These are phyloP conservation scores for Oscheius onirici DNA, from an alignment of 2,888 invertebrate genomes.

Conservation along the genomic window DNA sequence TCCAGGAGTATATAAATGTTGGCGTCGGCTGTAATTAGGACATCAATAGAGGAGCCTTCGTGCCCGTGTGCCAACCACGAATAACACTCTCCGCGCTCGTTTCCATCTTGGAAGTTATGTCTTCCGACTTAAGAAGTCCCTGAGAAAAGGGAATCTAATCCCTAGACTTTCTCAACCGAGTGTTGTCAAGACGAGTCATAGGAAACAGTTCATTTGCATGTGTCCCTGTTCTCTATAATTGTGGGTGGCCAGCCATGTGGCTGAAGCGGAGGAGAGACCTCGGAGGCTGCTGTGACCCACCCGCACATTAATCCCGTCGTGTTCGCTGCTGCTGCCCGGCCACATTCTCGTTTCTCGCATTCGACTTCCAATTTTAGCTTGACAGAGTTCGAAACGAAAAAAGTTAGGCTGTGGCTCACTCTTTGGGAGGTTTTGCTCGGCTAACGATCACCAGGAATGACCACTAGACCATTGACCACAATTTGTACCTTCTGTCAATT, in stretches of 20 bases:
- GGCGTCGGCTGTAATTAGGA: constrained; percentile 30
- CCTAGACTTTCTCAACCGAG: too few species aligned
- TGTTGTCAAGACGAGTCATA: too few species aligned
- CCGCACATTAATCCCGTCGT: constrained; percentile 28
- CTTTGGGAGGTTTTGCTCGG: too few species aligned
- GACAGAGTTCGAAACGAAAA: too few species aligned
- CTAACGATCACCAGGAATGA: too few species aligned
- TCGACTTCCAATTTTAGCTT: too few species aligned
- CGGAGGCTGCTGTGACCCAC: constrained; percentile 15
- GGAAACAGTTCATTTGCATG: too few species aligned
- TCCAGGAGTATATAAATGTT: constrained; percentile 23
- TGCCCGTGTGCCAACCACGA: neutral
- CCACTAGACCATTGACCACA: too few species aligned
- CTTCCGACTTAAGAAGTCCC: too few species aligned
- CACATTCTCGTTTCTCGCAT: neutral
- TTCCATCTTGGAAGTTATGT: neutral
- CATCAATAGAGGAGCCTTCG: constrained; percentile 26
- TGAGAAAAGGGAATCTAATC: too few species aligned
- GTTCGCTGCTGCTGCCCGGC: constrained; percentile 12
- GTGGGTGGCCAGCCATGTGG: constrained; percentile 16
- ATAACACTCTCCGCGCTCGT: neutral
- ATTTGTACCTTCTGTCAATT: too few species aligned
- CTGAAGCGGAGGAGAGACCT: constrained; percentile 11
- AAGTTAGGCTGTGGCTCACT: too few species aligned
- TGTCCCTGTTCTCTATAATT: constrained; percentile 1